Conservation (phyloP, 2,797 vertebrate species). For the Spinus pinus region DNA sequence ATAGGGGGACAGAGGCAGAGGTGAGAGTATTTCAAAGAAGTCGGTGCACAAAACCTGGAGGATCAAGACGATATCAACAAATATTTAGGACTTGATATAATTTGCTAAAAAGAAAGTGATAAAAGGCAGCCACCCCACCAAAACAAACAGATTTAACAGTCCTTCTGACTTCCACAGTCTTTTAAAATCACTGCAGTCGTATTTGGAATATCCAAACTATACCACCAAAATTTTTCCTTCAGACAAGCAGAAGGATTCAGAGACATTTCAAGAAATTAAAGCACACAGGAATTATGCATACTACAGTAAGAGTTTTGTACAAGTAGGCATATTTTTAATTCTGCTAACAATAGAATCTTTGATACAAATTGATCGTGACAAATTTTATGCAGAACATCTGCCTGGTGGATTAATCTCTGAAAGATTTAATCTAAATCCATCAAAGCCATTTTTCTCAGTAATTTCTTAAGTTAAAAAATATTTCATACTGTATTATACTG, state of each 20-base stretch:
- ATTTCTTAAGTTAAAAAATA: conserved; percentile 19
- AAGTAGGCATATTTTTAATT: conserved; percentile 32
- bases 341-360: conserved; percentile 3
- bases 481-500: background rate
- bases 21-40: background rate
- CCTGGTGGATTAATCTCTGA: background rate
- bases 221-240: background rate
- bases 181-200: background rate
- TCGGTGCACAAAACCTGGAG: background rate
- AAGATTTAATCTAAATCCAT: conserved; percentile 55
- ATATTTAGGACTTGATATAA: background rate
- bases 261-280: background rate
- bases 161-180: background rate
- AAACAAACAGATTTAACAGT: background rate
- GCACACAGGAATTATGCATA: background rate
- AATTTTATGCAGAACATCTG: conserved; percentile 51
- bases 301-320: background rate
- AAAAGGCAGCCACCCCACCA: background rate
- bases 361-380: conserved; percentile 28
- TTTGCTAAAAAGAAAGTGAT: background rate
- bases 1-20: background rate
- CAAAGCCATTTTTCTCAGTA: conserved; percentile 21
- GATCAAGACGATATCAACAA: background rate
- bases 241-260: background rate
- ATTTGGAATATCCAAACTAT: background rate